Evolutionary conservation across 2,797 vertebrate species (phyloP).

Genomic region (Gymnothorax javanicus): DNA sequence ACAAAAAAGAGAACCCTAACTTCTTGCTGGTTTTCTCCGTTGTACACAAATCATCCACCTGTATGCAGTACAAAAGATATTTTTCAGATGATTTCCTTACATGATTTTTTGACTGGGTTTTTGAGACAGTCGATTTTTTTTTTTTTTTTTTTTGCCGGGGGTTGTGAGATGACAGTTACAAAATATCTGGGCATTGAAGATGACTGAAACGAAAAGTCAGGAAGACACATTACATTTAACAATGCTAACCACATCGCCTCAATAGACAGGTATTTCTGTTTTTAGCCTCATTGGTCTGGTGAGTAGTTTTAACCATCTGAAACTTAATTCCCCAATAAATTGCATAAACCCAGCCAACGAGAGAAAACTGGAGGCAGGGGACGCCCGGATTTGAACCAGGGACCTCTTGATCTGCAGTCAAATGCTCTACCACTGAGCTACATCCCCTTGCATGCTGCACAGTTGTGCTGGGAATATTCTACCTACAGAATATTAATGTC

Average conservation of each 20-base stretch:
- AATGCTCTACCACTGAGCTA: slow-evolving; percentile 74
- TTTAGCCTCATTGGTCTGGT: too few species aligned
- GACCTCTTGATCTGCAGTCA: slow-evolving; percentile 75
- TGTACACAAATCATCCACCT: background rate
- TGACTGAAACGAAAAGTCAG: too few species aligned
- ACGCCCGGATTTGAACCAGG: slow-evolving; percentile 68
- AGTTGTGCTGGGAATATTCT: background rate
- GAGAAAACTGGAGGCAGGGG: slow-evolving; percentile 28
- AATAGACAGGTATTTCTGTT: too few species aligned
- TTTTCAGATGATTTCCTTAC: background rate
- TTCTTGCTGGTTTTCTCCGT: background rate
- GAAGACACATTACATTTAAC: too few species aligned
- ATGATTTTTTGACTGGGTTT: background rate
- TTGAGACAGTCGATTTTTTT: background rate
- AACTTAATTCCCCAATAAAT: background rate
- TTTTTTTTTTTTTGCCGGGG: background rate
- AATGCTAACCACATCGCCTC: too few species aligned
- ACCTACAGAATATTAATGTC: too few species aligned
- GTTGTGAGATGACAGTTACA: too few species aligned
- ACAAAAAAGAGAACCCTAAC: background rate
- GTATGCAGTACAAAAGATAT: background rate
- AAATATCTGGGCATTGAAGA: too few species aligned
- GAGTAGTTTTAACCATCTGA: background rate
- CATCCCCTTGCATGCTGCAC: slow-evolving; percentile 40
- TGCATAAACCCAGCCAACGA: too few species aligned